phyloP scores from a whole-genome alignment of 2,797 vertebrate species.

The Menidia menidia region DNA sequence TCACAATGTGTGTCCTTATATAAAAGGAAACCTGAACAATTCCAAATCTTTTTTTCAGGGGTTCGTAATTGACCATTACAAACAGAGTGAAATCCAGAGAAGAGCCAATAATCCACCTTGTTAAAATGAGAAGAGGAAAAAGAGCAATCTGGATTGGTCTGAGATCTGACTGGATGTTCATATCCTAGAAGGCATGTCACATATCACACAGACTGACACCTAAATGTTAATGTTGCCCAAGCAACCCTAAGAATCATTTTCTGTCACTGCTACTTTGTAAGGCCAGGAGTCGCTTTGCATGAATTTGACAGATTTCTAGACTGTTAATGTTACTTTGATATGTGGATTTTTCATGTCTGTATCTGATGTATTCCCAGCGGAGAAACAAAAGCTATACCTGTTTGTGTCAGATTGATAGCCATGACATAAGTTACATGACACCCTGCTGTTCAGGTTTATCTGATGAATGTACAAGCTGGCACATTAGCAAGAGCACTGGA shows the following conservation, averaged over 20 bases:
- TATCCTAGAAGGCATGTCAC: background rate
- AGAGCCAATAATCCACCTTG: conserved; percentile 27
- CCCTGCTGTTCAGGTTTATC: conserved; percentile 36
- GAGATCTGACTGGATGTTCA: conserved; percentile 31
- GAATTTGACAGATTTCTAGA: background rate
- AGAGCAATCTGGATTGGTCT: conserved; percentile 3
- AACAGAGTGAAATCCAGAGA: conserved; percentile 35
- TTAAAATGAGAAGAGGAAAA: conserved; percentile 25
- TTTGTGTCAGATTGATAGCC: conserved; percentile 49
- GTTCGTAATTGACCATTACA: conserved; percentile 17
- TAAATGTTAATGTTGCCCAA: conserved; percentile 32
- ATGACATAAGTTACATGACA: conserved; percentile 38
- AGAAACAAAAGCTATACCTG: conserved; percentile 32
- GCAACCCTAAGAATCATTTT: conserved; percentile 1
- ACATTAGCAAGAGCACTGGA: conserved; percentile 40
- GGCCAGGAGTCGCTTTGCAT: conserved; percentile 2
- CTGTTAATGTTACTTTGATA: conserved; percentile 4
- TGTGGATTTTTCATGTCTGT: conserved; percentile 12
- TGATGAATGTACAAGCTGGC: conserved; percentile 35
- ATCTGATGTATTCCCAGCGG: background rate
- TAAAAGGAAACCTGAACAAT: conserved; percentile 29
- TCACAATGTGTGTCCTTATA: conserved; percentile 25
- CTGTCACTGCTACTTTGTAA: conserved; percentile 9
- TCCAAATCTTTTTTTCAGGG: conserved; percentile 21
- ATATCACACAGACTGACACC: conserved; percentile 12